Conservation (phyloP, 2,797 vertebrate genomes). For the Megaceryle alcyon region DNA sequence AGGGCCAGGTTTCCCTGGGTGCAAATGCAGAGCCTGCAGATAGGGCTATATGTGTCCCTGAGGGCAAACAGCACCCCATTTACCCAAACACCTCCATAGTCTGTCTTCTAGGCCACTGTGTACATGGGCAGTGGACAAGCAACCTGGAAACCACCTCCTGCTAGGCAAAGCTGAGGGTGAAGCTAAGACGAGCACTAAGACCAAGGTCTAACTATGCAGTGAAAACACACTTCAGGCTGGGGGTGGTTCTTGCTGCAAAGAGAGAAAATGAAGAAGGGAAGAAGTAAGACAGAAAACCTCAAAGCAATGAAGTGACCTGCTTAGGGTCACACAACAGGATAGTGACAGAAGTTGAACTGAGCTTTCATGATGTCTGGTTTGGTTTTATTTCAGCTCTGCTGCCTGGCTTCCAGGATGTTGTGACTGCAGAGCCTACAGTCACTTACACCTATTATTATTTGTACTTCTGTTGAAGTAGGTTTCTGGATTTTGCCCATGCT, state of each 20-base stretch:
- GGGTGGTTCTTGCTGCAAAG: neutral
- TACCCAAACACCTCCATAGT: neutral
- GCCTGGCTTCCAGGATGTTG: neutral
- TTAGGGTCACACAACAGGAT: neutral
- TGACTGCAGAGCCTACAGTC: constrained; percentile 35
- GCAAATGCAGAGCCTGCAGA: neutral
- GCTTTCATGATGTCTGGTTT: neutral
- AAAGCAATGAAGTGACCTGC: neutral
- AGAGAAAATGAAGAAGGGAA: neutral
- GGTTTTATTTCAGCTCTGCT: neutral
- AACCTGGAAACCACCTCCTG: neutral
- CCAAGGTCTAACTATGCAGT: neutral
- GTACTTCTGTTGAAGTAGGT: constrained; percentile 22
- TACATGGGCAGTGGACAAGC: neutral
- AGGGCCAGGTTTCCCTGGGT: neutral
- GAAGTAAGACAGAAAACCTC: neutral
- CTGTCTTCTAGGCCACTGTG: neutral
- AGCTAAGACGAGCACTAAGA: neutral
- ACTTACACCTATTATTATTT: constrained; percentile 35
- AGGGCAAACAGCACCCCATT: neutral
- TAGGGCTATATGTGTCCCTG: neutral
- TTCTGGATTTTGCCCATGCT: constrained; percentile 66
- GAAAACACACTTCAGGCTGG: neutral
- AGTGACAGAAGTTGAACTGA: neutral
- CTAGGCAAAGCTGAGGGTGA: neutral